Base-by-base conservation (phyloP, 2,113 vertebrate genomes). In the Mustela lutreola region DNA sequence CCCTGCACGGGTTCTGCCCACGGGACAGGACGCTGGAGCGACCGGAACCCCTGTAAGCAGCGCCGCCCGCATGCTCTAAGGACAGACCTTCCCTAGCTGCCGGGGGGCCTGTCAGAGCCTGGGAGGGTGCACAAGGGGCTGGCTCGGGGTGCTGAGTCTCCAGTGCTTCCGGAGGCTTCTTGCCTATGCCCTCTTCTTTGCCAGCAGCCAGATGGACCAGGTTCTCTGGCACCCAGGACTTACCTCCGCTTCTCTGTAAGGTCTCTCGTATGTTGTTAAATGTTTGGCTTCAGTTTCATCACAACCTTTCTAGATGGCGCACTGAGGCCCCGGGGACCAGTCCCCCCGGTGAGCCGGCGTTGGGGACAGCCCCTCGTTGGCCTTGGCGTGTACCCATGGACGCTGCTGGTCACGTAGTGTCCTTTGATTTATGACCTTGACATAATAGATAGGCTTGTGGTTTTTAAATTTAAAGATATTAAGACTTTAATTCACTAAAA, bases 401-500 rank as follows among this genome's bases (percentile, higher is more conserved):
- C 93, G 92, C 96, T 93, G 95, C 98, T 97, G 97, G 97, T 93
- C 93, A 70, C 87, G 97, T 97, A 94, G 92, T 89, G 45, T 63
- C 65, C 26, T 95, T 93, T 96, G 88, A 80, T 85, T 96, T 94
- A 67, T 84, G 93, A 97, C 80, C 82, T 94, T 97, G 97, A 97
- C 85, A 56, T 94, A 63, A 39, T 96, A 93, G 78, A 28, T 93
- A 97, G 91, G 94, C 80, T 96, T 95, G 96, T 98, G 98, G 95
- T 97, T 96, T 98, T 98, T 98, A 98, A 97, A 98, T 98, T 98
- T 98, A 97, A 99, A 97, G 95, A 96, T 98, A 91, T 97, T 98
- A 96, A 97, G 96, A 97, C 67, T 96, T 97, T 97, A 98, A 98
- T 98, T 98, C 98, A 98, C 98, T 98, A 98, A 98, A 98, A 88